Evolutionary conservation across 2,113 vertebrate species (phyloP).

Genomic region (Danio rerio): GRCz12tu NC_133185.1:9022001-9022500

Average conservation of each 20-base stretch:
- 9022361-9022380: background rate
- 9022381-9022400: no score
- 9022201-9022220: constrained; percentile 12
- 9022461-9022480: no score
- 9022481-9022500: no score
- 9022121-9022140: constrained; percentile 10
- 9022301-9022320: constrained; percentile 1
- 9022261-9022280: background rate
- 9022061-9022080: background rate
- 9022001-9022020: constrained; percentile 57
- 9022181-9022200: constrained; percentile 3
- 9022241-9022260: constrained; percentile 17
- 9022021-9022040: constrained; percentile 55
- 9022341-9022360: background rate
- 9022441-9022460: no score
- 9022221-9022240: constrained; percentile 63
- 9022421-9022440: no score
- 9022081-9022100: constrained; percentile 11
- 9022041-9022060: constrained; percentile 55
- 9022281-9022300: constrained; percentile 4
- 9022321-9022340: no score
- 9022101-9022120: constrained; percentile 5
- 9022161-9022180: constrained; percentile 67
- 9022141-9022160: constrained; percentile 50
- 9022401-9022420: no score